phyloP scores from a whole-genome alignment of 2,888 invertebrate genomes.

The Oxytorus armatus region DNA sequence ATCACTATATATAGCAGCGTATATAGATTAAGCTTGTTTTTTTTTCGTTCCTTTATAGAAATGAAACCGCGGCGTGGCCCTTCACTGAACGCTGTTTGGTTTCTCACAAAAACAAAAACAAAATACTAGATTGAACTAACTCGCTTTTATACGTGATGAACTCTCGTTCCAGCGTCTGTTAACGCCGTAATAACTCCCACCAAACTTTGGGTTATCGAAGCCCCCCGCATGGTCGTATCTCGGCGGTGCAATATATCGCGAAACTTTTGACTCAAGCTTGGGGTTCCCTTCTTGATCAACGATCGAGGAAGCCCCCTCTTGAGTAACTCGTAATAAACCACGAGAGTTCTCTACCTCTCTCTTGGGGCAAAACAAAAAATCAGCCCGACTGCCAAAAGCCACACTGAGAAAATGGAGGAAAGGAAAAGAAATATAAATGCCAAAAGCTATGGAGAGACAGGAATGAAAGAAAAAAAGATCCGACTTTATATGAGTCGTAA shows the following conservation, averaged over 20 bases:
- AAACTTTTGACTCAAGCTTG: slow-evolving; percentile 30
- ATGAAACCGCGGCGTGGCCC: not conserved
- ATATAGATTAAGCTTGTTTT: slow-evolving; percentile 49
- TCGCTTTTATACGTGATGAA: slow-evolving; percentile 24
- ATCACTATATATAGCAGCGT: slow-evolving; percentile 4
- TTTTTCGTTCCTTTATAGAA: slow-evolving; percentile 16
- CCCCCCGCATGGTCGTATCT: slow-evolving; percentile 11
- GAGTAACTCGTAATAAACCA: slow-evolving; percentile 11
- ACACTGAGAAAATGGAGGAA: not conserved
- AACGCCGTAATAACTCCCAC: slow-evolving; percentile 16
- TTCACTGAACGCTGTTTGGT: slow-evolving; percentile 16
- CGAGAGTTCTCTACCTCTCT: slow-evolving; percentile 1
- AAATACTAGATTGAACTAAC: slow-evolving; percentile 27
- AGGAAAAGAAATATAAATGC: slow-evolving; percentile 9
- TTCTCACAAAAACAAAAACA: slow-evolving; percentile 21
- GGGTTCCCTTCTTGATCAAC: slow-evolving; percentile 1
- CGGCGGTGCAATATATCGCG: not conserved
- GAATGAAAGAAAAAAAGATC: slow-evolving; percentile 11
- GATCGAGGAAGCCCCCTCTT: not conserved
- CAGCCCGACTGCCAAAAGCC: not conserved
- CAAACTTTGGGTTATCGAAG: slow-evolving; percentile 22
- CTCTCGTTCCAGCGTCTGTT: not conserved
- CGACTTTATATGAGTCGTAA: slow-evolving; percentile 18
- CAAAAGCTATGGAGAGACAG: slow-evolving; percentile 20
- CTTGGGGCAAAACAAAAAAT: not conserved